phyloP scores from a whole-genome alignment of 92 coral and sea anemone genomes.

The Pocillopora grandis region DNA sequence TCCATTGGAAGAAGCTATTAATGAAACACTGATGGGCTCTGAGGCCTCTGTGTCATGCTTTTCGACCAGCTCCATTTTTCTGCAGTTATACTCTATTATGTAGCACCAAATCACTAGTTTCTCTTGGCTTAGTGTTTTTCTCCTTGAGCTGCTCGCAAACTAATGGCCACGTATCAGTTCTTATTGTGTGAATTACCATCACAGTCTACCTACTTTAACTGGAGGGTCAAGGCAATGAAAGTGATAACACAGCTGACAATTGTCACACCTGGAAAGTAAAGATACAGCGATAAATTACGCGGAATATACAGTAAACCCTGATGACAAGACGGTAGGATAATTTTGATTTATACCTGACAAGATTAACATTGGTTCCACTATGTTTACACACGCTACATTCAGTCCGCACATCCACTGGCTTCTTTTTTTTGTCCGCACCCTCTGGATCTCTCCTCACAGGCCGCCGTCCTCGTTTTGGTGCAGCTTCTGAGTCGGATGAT shows the following conservation, averaged over 20 bases:
- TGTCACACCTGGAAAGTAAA: conserved; percentile 78
- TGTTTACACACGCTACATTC: conserved; percentile 74
- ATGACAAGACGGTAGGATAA: no score
- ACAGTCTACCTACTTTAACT: conserved; percentile 63
- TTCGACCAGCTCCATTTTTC: no score
- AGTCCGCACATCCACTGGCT: conserved; percentile 59
- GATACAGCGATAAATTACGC: not conserved
- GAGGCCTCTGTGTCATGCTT: no score
- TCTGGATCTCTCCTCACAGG: conserved; percentile 26
- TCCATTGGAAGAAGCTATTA: no score
- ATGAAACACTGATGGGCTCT: no score
- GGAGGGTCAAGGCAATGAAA: conserved; percentile 96
- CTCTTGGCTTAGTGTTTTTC: no score
- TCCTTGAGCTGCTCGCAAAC: no score
- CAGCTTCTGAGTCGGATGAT: conserved; percentile 12
- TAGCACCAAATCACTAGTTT: no score
- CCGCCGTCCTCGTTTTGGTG: conserved; percentile 26
- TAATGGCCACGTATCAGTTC: not conserved
- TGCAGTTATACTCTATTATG: no score
- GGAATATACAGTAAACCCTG: no score
- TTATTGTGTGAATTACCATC: not conserved
- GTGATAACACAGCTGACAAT: conserved; percentile 88
- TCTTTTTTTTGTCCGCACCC: conserved; percentile 32
- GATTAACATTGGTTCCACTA: conserved; percentile 82
- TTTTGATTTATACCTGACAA: no score